Conservation (phyloP, 2,888 invertebrate species). For the Orchesellides sinensis region DNA sequence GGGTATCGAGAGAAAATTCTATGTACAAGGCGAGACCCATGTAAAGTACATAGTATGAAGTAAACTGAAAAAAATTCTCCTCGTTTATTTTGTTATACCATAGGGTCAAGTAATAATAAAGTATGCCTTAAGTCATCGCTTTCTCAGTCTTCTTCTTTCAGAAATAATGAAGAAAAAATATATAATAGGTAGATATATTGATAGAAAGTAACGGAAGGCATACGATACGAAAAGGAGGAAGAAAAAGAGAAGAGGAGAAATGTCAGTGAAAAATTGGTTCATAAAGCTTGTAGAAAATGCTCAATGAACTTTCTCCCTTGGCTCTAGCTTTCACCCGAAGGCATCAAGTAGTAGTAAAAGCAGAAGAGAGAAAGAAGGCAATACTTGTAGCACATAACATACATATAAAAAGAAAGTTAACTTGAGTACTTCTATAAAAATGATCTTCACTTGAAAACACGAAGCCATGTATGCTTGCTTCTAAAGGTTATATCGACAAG, state of each 20-base stretch:
- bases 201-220: background rate
- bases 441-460: no score
- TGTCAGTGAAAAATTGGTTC: constrained; percentile 73
- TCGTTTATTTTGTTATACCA: constrained; percentile 64
- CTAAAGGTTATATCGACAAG: background rate
- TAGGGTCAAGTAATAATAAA: constrained; percentile 65
- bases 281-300: constrained; percentile 72
- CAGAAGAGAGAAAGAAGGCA: constrained; percentile 34
- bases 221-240: constrained; percentile 34
- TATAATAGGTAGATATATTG: constrained; percentile 9
- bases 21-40: background rate
- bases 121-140: constrained; percentile 56
- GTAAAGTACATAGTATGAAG: background rate
- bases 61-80: constrained; percentile 14
- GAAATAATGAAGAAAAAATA: constrained; percentile 20
- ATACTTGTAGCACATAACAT: constrained; percentile 10
- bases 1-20: constrained; percentile 36
- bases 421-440: constrained; percentile 7
- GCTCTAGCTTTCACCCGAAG: constrained; percentile 58
- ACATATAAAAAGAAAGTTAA: constrained; percentile 31
- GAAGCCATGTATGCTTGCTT: background rate
- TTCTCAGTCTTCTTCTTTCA: constrained; percentile 9
- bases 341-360: constrained; percentile 36
- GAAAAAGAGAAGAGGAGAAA: constrained; percentile 60
- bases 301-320: constrained; percentile 72